Evolutionary conservation across 2,113 vertebrate species (phyloP).

Genomic region (Chinchilla lanigera): DNA sequence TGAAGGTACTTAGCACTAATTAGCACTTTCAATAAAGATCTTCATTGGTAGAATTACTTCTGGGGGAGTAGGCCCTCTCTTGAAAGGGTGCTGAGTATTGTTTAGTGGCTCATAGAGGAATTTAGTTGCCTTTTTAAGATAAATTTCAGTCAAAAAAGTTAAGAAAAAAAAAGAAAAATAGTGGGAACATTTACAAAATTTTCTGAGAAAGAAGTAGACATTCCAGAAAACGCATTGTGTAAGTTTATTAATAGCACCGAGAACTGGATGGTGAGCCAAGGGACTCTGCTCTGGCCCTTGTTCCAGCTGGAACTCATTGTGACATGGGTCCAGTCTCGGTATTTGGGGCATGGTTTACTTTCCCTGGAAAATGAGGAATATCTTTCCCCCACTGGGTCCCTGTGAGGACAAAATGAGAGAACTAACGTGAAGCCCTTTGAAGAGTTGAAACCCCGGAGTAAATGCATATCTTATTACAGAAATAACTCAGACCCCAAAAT

Average conservation of each 20-base stretch:
- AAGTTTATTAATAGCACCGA: not conserved
- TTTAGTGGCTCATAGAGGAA: constrained; percentile 19
- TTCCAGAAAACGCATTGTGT: constrained; percentile 41
- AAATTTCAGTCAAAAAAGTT: not conserved
- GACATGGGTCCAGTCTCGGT: not conserved
- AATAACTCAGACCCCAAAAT: not conserved
- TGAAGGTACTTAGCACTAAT: constrained; percentile 67
- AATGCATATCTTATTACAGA: not conserved
- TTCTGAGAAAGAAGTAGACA: constrained; percentile 6
- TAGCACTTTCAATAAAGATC: constrained; percentile 64
- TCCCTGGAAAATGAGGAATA: not conserved
- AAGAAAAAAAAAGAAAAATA: not conserved
- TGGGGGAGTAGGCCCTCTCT: not conserved
- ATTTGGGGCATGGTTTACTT: not conserved
- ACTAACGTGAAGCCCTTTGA: not conserved
- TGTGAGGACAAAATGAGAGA: not conserved
- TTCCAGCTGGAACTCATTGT: not conserved
- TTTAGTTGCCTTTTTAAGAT: constrained; percentile 28
- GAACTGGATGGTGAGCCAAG: not conserved
- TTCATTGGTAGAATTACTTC: constrained; percentile 62
- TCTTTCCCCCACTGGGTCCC: not conserved
- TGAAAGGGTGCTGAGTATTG: constrained; percentile 34
- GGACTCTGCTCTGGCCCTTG: not conserved
- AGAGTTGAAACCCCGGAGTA: not conserved
- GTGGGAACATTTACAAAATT: not conserved